Conservation (phyloP, 2,113 vertebrate genomes). For the Anolis sagrei region DNA sequence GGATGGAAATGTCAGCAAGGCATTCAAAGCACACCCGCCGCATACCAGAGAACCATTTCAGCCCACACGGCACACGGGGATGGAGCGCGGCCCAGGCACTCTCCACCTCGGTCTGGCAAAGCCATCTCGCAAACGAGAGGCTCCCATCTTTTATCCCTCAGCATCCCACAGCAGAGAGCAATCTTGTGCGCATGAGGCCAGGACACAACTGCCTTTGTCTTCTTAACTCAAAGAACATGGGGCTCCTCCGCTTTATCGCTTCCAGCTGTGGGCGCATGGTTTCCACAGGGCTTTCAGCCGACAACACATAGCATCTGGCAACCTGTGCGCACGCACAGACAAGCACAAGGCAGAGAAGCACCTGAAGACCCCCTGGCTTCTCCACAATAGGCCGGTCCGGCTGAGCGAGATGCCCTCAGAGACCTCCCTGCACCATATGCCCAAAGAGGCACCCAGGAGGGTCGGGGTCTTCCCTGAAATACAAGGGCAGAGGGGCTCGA, state of each 20-base stretch:
- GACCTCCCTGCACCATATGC: not conserved
- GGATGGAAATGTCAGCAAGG: slow-evolving; percentile 61
- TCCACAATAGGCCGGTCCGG: not conserved
- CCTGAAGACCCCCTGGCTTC: slow-evolving; percentile 23
- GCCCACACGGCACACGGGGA: not conserved
- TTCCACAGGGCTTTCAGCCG: slow-evolving; percentile 65
- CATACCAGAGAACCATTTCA: slow-evolving; percentile 62
- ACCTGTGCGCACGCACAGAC: slow-evolving; percentile 56
- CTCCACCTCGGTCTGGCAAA: slow-evolving; percentile 68
- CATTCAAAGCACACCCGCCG: slow-evolving; percentile 50
- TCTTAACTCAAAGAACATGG: slow-evolving; percentile 74
- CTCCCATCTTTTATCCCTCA: slow-evolving; percentile 67
- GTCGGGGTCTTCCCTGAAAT: not conserved
- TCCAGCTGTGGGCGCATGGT: slow-evolving; percentile 72
- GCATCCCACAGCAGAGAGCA: slow-evolving; percentile 52
- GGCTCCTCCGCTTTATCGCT: slow-evolving; percentile 67
- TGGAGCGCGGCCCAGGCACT: slow-evolving; percentile 32
- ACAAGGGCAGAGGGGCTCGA: too few species aligned
- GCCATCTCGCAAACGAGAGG: slow-evolving; percentile 64
- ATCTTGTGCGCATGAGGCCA: slow-evolving; percentile 60
- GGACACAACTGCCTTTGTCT: slow-evolving; percentile 77
- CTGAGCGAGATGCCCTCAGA: not conserved
- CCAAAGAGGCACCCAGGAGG: too few species aligned
- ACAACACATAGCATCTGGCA: slow-evolving; percentile 70
- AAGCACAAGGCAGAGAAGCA: not conserved